Base-by-base conservation (phyloP, 2,113 vertebrate genomes). In the Oryzias curvinotus region DNA sequence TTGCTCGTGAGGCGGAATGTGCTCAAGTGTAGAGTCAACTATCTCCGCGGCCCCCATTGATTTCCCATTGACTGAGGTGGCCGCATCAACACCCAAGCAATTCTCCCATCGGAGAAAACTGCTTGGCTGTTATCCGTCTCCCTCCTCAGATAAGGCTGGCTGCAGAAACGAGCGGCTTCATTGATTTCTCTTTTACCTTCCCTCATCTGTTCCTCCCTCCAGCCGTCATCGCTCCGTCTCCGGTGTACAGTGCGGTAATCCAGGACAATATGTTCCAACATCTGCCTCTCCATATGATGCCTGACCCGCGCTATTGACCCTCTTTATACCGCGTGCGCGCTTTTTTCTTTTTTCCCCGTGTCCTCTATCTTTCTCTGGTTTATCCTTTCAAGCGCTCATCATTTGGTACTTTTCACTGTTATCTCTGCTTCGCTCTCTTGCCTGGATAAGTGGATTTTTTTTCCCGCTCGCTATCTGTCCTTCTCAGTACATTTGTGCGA, bases 211-310 rank as follows among this genome's bases (percentile, higher is more conserved):
- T 43, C 77, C 60, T 62, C 54, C 52, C 23, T 66, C 63, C 48
- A 63, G 52, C 75, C 51, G 77, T 57, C 83, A 74, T 75, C 85
- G 54, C 64, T 74, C 75, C 69, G 84, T 83, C 87, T 91, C 84
- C 90, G 85, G 73, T 85, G 88, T 86, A 88, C 84, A 51, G 75
- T 81, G 86, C 66, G 84, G 85, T 91, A 93, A 93, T 92, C 94
- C 86, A 76, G 90, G 86, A 91, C 93, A 96, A 94, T 96, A 95
- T 96, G 95, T 89, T 95, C 87, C 76, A 95, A 94, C 95, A 96
- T 96, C 95, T 96, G 95, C 92, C 92, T 94, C 92, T 86, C 91
- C 93, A 83, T 93, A 93, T 94, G 94, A 98, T 92, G 93, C 85
- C 91, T 69, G 81, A 93, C 92, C 94, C 87, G 59, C 69, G 68